A percentile compares a stretch with the other conserved stretches of the same genome.
These are phyloP conservation scores for Drosophila bunnanda DNA, from an alignment of 2,888 invertebrate genomes.

Conservation along the genomic window DNA sequence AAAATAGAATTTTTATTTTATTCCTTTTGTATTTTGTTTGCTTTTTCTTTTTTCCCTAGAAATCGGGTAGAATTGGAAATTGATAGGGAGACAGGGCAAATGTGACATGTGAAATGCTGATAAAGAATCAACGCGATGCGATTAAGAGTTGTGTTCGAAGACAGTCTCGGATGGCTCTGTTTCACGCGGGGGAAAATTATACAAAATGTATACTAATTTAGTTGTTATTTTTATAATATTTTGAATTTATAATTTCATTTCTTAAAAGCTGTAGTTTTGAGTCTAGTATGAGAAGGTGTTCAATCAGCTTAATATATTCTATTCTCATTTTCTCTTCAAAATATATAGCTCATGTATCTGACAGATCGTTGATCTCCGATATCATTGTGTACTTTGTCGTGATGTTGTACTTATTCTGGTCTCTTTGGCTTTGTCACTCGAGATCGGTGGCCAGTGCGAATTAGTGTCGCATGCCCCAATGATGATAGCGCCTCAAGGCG, in stretches of 20 bases:
- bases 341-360: neutral
- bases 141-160: conserved; percentile 11
- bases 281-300: no score
- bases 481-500: conserved; percentile 76
- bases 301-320: no score
- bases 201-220: neutral
- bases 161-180: neutral
- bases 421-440: conserved; percentile 41
- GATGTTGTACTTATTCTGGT: conserved; percentile 1
- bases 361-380: neutral
- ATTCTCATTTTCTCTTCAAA: neutral
- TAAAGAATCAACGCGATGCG: conserved; percentile 31
- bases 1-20: conserved; percentile 9
- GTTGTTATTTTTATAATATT: neutral
- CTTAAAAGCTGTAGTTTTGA: no score
- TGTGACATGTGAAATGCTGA: conserved; percentile 39
- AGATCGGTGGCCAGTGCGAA: conserved; percentile 52
- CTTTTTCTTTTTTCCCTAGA: neutral
- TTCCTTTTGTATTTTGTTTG: neutral
- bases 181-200: neutral
- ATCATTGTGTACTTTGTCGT: neutral
- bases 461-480: conserved; percentile 69
- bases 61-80: neutral
- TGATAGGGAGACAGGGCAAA: conserved; percentile 34
- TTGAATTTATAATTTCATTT: no score